A percentile compares a stretch with the other conserved stretches of the same genome.
Conservation (phyloP, 2,797 vertebrate genomes). For the Paguma larvata region DNA sequence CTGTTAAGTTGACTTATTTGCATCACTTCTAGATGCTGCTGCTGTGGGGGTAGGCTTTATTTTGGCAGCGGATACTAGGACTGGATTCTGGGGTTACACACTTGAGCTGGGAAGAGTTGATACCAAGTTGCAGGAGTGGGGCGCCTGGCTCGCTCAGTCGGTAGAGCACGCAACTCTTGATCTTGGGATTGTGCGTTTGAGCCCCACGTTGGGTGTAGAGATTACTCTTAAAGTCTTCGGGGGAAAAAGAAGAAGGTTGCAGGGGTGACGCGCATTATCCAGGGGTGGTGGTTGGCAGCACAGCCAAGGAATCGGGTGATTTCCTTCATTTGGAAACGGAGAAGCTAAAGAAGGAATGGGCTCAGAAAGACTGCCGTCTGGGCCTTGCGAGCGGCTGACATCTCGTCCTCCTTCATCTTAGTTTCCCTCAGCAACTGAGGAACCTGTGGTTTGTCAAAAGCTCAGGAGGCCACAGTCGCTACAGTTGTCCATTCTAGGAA, state of each 20-base stretch:
- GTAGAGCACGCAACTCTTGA: not conserved
- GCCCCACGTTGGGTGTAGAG: not conserved
- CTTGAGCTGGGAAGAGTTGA: not conserved
- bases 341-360: constrained; percentile 20
- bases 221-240: not conserved
- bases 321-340: constrained; percentile 51
- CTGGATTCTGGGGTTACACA: not conserved
- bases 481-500: constrained; percentile 34
- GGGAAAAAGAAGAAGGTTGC: not conserved
- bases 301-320: not conserved
- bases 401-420: not conserved
- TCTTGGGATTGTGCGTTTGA: not conserved
- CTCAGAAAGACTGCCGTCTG: not conserved
- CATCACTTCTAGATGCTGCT: constrained; percentile 23
- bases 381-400: not conserved
- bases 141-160: not conserved
- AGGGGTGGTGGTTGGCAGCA: not conserved
- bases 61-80: not conserved
- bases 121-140: not conserved
- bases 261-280: not conserved
- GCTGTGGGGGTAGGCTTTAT: not conserved
- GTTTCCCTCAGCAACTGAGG: not conserved
- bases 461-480: not conserved
- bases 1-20: not conserved
- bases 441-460: not conserved